Conservation (phyloP, 2,113 vertebrate species). For the Stomatorhinus ivindoensis region DNA sequence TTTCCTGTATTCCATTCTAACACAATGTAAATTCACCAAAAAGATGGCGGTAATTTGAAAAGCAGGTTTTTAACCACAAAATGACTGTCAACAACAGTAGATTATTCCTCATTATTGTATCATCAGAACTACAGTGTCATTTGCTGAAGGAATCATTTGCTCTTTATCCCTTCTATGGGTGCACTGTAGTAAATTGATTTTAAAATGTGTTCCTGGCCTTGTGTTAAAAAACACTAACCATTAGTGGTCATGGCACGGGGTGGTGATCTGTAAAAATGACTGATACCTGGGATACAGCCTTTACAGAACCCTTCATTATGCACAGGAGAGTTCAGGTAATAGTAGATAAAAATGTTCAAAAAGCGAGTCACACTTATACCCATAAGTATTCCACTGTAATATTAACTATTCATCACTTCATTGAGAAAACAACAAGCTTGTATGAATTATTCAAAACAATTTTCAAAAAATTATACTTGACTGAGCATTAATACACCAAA, state of each 20-base stretch:
- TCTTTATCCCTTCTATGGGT: neutral
- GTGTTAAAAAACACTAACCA: neutral
- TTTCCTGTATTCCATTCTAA: neutral
- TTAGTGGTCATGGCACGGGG: neutral
- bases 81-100: neutral
- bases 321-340: neutral
- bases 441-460: neutral
- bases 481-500: neutral
- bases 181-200: neutral
- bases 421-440: neutral
- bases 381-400: neutral
- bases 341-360: neutral
- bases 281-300: neutral
- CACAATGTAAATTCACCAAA: neutral
- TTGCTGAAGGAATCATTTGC: neutral
- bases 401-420: neutral
- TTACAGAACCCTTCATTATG: neutral
- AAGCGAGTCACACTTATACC: neutral
- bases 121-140: neutral
- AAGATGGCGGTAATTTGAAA: neutral
- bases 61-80: neutral
- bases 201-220: neutral
- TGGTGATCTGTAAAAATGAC: neutral
- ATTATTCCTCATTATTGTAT: neutral
- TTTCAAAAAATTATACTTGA: neutral